Base-by-base conservation (phyloP, 1,140 invertebrate genomes). In the Drosophila kurseongensis region DNA sequence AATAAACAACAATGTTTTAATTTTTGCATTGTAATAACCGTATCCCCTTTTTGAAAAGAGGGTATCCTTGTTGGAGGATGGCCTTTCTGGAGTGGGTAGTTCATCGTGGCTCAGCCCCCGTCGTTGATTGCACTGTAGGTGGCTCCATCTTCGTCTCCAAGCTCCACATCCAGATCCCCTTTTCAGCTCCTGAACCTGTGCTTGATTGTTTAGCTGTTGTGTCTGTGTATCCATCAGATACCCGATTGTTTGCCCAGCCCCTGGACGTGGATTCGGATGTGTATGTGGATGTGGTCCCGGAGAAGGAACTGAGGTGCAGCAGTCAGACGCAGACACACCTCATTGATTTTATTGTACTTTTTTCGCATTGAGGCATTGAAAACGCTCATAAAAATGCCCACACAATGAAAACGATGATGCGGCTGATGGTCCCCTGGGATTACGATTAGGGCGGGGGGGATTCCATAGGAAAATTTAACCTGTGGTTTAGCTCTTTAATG, bases 341-440 rank as follows among this genome's bases (percentile, higher is more conserved):
- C 84, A 89, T 89, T 89, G 84, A 84, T 89, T 89, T 89, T 89
- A 89, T 89, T 89, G 84, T 89, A 65, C 88, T 89, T 83, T 88
- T 83, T 88, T 75, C 80, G 63, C 67, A 56, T 65, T 63, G 41
- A 27, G 42, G 73, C 84, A 88, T 84, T 80, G 73, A 84, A 84
- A 89, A 82, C 79, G 84, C 84, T 84, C 84, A 89, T 89, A 89
- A 89, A 89, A 89, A 89, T 89, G 84, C 73, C 84, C 84, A 89
- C 83, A 86, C 83, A 86, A 86, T 86, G 86, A 76, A 86, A 86
- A 89, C 65, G 83, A 86, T 86, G 83, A 86, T 86, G 84, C 65
- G 85, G 80, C 73, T 77, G 63, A 68, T 78, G 76, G 75, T 71
- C 63, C 59, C 63, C 59, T 41, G 54, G 48, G 68, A 56, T 54